Base-by-base conservation (phyloP, 2,797 vertebrate genomes). In the Mionectes olivaceus region DNA sequence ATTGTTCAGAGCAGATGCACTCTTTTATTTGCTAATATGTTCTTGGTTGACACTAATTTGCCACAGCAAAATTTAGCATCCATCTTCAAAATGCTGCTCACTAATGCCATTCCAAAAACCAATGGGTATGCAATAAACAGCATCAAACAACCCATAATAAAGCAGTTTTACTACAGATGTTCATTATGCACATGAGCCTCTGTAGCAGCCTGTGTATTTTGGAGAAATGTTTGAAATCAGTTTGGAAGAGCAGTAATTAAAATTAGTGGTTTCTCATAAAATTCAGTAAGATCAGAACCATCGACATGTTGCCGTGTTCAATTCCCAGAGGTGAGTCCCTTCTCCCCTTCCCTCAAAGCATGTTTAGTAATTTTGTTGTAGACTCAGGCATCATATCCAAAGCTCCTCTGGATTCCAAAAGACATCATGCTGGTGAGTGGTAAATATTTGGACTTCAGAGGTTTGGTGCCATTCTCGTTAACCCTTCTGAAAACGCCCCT, bases 111-210 rank as follows among this genome's bases (percentile, higher is more conserved):
- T 86, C 73, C 73, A 87, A 93, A 91, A 96, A 91, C 88, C 75
- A 91, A 91, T 74, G 80, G 91, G n/a, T 67, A 43, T 69, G 59
- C 70, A 82, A 89, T 95, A 95, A 94, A 92, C 89, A 89, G 80
- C 65, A 93, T 92, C 92, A 94, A 96, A 93, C 83, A 94, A 93
- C 49, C 46, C 63, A 52, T 95, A 95, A 96, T 94, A 96, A 96
- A 96, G 56, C 91, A 74, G 75, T 81, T 86, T 93, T 78, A 80
- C 75, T 93, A 89, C 86, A 94, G 96, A 94, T 91, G 95, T 96
- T 96, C 90, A 81, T 97, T 94, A 95, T 91, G 87, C 91, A 84
- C 87, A 75, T 44, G 77, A 96, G 65, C 41, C 63, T 93, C 90
- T 44, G 63, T 60, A 91, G 63, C 44, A 67, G 47, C 60, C 89